Conservation (phyloP, 2,797 vertebrate species). For the Sebastolobus altivelis region DNA sequence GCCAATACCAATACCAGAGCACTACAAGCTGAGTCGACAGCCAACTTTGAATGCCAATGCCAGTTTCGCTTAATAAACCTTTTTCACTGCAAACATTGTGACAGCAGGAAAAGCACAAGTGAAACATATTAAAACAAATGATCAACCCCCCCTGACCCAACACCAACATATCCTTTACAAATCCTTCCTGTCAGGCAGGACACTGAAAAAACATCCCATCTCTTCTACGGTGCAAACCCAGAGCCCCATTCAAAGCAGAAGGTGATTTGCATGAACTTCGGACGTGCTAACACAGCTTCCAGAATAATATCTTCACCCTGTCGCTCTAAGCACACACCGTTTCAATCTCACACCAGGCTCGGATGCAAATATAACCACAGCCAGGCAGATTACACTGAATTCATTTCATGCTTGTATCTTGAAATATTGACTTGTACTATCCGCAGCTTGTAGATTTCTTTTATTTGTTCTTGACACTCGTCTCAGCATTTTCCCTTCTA, state of each 20-base stretch:
- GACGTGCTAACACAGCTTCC: background rate
- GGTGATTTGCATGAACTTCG: background rate
- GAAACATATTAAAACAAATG: no score
- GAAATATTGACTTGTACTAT: constrained; percentile 20
- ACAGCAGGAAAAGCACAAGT: no score
- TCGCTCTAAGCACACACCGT: background rate
- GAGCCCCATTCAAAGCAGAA: background rate
- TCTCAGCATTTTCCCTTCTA: constrained; percentile 6
- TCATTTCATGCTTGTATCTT: constrained; percentile 31
- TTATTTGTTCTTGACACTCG: constrained; percentile 16
- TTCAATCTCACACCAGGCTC: background rate
- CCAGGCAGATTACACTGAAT: constrained; percentile 23
- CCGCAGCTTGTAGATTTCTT: constrained; percentile 4
- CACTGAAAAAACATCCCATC: background rate
- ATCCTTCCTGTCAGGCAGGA: background rate
- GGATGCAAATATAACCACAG: background rate
- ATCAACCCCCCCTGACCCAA: background rate
- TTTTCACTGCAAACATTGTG: background rate
- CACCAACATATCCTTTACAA: background rate
- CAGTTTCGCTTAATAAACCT: background rate
- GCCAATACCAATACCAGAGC: background rate
- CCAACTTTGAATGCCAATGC: background rate
- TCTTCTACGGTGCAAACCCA: background rate
- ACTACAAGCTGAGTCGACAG: no score
- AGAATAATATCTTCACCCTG: background rate